phyloP scores from a whole-genome alignment of 2,113 vertebrate species.

The Nothocercus julius region DNA sequence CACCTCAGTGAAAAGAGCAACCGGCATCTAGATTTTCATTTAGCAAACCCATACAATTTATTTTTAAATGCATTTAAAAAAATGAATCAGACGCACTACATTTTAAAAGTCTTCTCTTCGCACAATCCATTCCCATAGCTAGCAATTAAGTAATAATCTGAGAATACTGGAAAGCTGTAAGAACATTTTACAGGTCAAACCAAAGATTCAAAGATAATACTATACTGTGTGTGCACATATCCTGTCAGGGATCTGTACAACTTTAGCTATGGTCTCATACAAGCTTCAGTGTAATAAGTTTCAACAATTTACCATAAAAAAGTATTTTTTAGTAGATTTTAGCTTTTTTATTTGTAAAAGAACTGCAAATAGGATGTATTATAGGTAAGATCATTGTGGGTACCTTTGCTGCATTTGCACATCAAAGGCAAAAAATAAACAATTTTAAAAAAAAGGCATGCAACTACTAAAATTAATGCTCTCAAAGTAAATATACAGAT shows the following conservation, averaged over 20 bases:
- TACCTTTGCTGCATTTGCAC: not conserved
- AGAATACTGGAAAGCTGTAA: not conserved
- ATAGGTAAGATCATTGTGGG: not conserved
- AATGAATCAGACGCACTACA: not conserved
- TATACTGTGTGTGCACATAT: not conserved
- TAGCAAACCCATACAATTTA: not conserved
- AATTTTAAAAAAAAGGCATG: not conserved
- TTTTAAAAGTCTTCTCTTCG: not conserved
- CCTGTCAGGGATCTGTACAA: not conserved
- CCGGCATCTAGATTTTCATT: not conserved
- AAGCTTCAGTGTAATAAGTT: not conserved
- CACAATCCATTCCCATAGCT: not conserved
- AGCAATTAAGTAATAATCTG: not conserved
- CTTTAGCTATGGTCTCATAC: not conserved
- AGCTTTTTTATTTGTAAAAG: not conserved
- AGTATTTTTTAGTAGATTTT: not conserved
- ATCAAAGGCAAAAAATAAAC: not conserved
- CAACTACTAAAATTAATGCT: not conserved
- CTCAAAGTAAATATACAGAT: not conserved
- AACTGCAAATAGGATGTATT: not conserved
- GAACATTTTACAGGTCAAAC: not conserved
- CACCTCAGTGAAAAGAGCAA: not conserved
- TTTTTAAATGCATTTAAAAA: not conserved
- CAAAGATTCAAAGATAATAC: not conserved
- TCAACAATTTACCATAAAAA: too few species aligned